Evolutionary conservation across 2,888 invertebrate genomes (phyloP).

Genomic region (Yponomeuta plumbellus): DNA sequence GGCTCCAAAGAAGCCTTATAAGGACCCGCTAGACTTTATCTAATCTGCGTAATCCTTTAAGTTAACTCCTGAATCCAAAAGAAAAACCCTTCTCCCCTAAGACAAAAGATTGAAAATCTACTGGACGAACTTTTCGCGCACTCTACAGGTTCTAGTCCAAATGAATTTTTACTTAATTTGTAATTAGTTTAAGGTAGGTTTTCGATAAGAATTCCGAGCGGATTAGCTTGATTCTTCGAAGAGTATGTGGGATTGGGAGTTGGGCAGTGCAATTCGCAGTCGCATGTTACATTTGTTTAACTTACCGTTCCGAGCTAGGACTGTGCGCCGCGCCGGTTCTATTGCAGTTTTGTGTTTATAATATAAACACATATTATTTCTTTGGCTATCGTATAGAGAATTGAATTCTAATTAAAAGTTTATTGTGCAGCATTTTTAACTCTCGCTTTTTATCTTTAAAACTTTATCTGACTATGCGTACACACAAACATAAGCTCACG

Average conservation of each 20-base stretch:
- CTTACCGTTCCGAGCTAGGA: constrained; percentile 26
- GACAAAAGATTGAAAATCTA: constrained; percentile 19
- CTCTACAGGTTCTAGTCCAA: constrained; percentile 9
- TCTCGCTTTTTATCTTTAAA: too few relatives aligned
- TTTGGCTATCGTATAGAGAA: too few relatives aligned
- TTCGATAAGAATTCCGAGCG: not conserved
- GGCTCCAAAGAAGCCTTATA: constrained; percentile 30
- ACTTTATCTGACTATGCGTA: too few relatives aligned
- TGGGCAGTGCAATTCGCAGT: constrained; percentile 21
- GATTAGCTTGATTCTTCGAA: constrained; percentile 2
- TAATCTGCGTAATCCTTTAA: constrained; percentile 30
- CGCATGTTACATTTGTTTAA: constrained; percentile 30
- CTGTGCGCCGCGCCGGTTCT: constrained; percentile 19
- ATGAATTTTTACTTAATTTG: constrained; percentile 5
- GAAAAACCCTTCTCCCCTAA: constrained; percentile 2
- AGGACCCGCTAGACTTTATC: constrained; percentile 27
- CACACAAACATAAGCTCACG: too few relatives aligned
- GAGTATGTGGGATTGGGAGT: not conserved
- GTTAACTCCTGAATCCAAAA: constrained; percentile 19
- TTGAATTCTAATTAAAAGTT: too few relatives aligned
- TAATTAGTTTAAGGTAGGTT: constrained; percentile 5
- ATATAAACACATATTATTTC: too few relatives aligned
- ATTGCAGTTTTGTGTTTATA: too few relatives aligned
- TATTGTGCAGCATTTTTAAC: too few relatives aligned
- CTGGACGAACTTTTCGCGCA: constrained; percentile 16